Evolutionary conservation across 2,797 vertebrate genomes (phyloP).

Genomic region (Adrianichthys oophorus): DNA sequence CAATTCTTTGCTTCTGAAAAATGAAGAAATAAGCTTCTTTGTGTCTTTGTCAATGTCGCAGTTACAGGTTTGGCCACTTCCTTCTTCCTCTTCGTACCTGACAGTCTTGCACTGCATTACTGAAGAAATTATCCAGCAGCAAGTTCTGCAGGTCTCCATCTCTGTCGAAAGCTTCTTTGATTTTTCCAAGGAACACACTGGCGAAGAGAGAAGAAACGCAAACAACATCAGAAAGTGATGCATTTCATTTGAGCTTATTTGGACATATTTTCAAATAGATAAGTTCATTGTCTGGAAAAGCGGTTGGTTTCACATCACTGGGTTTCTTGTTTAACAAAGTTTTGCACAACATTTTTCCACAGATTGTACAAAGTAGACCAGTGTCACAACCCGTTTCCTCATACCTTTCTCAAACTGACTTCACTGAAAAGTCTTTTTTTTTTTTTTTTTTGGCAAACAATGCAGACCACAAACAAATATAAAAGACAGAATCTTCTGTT

Average conservation of each 20-base stretch:
- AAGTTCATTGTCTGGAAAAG: too few relatives aligned
- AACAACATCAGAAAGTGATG: not conserved
- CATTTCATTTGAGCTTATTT: not conserved
- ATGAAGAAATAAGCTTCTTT: slow-evolving; percentile 27
- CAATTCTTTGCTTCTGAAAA: slow-evolving; percentile 9
- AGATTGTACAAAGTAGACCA: slow-evolving; percentile 37
- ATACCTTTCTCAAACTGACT: slow-evolving; percentile 24
- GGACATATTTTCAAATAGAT: too few relatives aligned
- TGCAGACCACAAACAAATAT: too few relatives aligned
- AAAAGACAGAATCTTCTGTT: too few relatives aligned
- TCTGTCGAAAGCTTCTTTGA: slow-evolving; percentile 94
- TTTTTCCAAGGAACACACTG: slow-evolving; percentile 95
- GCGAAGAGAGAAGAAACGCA: not conserved
- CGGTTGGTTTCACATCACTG: not conserved
- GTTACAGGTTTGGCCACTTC: slow-evolving; percentile 45
- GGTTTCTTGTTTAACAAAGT: slow-evolving; percentile 19
- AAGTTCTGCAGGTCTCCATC: slow-evolving; percentile 88
- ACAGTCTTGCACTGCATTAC: slow-evolving; percentile 85
- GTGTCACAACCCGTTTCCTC: slow-evolving; percentile 50
- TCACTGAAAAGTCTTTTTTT: slow-evolving; percentile 29
- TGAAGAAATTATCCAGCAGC: slow-evolving; percentile 91
- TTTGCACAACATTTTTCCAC: slow-evolving; percentile 18
- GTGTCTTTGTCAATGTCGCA: slow-evolving; percentile 33
- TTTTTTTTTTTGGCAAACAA: slow-evolving; percentile 32
- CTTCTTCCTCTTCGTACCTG: slow-evolving; percentile 83